Evolutionary conservation across 2,888 invertebrate genomes (phyloP).

Genomic region (Cosmopolites sordidus): DNA sequence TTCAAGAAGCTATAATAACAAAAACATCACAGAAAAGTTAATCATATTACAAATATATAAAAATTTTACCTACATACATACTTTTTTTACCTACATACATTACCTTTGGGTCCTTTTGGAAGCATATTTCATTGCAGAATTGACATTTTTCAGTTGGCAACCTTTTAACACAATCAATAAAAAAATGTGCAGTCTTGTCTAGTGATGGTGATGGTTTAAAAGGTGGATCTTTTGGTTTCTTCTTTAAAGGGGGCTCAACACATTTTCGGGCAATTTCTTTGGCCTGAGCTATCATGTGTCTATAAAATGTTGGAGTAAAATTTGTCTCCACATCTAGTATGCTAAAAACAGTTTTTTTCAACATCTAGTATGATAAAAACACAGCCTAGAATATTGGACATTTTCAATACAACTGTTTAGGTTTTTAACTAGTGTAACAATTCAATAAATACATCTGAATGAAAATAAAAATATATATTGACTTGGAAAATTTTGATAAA

Average conservation of each 20-base stretch:
- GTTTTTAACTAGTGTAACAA: no score
- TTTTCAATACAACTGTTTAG: no score
- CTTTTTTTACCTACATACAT: slow-evolving; percentile 29
- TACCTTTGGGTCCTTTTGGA: slow-evolving; percentile 57
- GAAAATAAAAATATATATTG: no score
- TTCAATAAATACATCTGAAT: no score
- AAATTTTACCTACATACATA: slow-evolving; percentile 1
- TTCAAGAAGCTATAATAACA: slow-evolving; percentile 48
- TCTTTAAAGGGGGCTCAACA: slow-evolving; percentile 63
- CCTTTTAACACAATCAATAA: slow-evolving; percentile 58
- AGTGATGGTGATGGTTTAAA: slow-evolving; percentile 63
- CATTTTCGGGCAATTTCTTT: slow-evolving; percentile 65
- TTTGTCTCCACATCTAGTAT: slow-evolving; percentile 59
- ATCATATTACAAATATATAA: neutral
- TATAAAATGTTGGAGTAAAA: slow-evolving; percentile 59
- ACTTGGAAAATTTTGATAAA: no score
- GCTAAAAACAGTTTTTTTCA: slow-evolving; percentile 43
- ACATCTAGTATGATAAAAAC: no score
- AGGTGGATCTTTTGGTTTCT: slow-evolving; percentile 51
- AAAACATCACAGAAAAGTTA: neutral
- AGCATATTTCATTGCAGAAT: slow-evolving; percentile 57
- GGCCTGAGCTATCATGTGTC: slow-evolving; percentile 61
- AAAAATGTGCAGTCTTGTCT: slow-evolving; percentile 56
- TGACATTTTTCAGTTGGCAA: slow-evolving; percentile 62
- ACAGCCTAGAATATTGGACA: no score